Evolutionary conservation across 2,888 invertebrate genomes (phyloP), one percentile per base, ranked within the genome.

Genomic region (Caenorhabditis afra): DNA sequence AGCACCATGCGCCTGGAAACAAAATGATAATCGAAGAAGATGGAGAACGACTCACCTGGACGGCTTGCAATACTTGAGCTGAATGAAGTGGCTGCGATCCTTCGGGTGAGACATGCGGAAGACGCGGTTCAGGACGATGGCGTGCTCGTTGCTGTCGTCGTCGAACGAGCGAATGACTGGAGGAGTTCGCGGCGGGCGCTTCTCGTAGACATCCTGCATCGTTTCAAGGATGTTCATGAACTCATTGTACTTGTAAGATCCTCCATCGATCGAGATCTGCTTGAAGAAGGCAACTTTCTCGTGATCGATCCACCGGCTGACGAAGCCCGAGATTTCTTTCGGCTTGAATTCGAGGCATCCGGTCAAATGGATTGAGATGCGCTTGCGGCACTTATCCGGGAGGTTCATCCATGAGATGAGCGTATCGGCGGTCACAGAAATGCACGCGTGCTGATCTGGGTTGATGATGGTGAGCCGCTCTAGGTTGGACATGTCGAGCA

Each of bases 201-300:
- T 55, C 53, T 73, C 73, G 20, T 47, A 23, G 5, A 55, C 37
- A 10, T 64, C 44, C 44, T 79, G 79, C 8, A 79, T 62, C 10
- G 18, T 23, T 47, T 74, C 79, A 29, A 79, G 52, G 20, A 55
- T 66, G 29, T 65, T 53, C 23, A 79, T 52, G 55, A 79, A 74
- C 10, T 74, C 79, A 29, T 74, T 70, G 41, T 65, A 79, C 18
- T 75, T 79, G 55, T 70, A 79, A 20, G 79, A 75, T 8, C 66
- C 70, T n/a, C 65, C 79, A 45, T 79, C 79, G 23, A 79, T 64
- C 4, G 79, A 62, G 14, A 79, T 70, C 39, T 79, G 74, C 37
- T 65, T 65, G 67, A 79, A 79, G 4, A 70, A 12, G 12, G 65
- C 65, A n/a, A 70, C 65, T 18, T 58, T 55, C 23, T 35, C 3